Conservation (phyloP, 2,113 vertebrate species). For the Struthio camelus region DNA sequence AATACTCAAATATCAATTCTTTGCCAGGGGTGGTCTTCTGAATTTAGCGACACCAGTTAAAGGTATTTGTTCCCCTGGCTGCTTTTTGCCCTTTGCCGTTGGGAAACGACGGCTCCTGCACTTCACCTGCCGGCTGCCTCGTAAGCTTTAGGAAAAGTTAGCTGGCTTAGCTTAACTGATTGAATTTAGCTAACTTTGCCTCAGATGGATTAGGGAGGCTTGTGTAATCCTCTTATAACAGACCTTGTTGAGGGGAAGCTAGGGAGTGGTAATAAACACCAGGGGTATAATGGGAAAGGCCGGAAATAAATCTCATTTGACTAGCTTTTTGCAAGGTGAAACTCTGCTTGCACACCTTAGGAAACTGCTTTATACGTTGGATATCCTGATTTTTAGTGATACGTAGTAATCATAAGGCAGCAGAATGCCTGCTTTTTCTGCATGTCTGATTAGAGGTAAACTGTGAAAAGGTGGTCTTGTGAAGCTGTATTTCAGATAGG, state of each 20-base stretch:
- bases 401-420: background rate
- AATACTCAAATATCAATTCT: fast-evolving
- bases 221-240: constrained; percentile 10
- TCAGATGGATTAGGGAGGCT: background rate
- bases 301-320: background rate
- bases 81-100: fast-evolving
- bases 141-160: background rate
- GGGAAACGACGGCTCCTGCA: fast-evolving
- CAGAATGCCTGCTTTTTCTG: background rate
- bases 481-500: background rate
- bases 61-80: background rate
- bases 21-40: background rate
- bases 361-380: background rate
- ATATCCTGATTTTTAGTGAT: background rate
- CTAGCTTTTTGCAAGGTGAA: background rate
- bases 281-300: fast-evolving
- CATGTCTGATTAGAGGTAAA: background rate
- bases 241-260: background rate
- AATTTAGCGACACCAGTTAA: background rate
- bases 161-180: background rate
- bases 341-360: background rate
- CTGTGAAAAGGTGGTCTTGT: background rate
- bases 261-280: background rate
- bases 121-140: fast-evolving
- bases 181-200: background rate